Percentiles rank a stretch among this genome's conserved stretches.
Conservation (phyloP, 2,888 invertebrate species). For the Leptopilina drosophilae region DNA sequence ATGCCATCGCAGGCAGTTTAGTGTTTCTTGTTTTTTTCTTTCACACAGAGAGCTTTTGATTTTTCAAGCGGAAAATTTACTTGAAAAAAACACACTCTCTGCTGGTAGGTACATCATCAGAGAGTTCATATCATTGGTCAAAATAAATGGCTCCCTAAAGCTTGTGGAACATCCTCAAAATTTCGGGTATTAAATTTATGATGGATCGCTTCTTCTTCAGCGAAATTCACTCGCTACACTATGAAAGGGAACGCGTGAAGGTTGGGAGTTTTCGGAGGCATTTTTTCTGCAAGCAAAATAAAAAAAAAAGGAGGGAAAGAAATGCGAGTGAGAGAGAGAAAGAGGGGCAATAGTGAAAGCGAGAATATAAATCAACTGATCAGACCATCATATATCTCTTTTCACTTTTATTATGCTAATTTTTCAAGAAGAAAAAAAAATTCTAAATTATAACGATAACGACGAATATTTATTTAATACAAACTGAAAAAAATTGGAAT, state of each 20-base stretch:
- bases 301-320: no score
- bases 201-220: slow-evolving; percentile 67
- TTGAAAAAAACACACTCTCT: slow-evolving; percentile 33
- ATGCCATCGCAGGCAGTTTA: not conserved
- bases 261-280: slow-evolving; percentile 2
- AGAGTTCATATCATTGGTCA: slow-evolving; percentile 48
- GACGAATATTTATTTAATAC: slow-evolving; percentile 16
- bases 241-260: not conserved
- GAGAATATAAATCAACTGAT: slow-evolving; percentile 56
- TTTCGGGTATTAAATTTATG: slow-evolving; percentile 72
- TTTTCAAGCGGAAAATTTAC: slow-evolving; percentile 33
- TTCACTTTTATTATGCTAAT: slow-evolving; percentile 37
- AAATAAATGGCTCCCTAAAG: slow-evolving; percentile 53
- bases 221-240: slow-evolving; percentile 45
- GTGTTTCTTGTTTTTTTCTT: slow-evolving; percentile 2
- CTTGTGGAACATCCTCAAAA: slow-evolving; percentile 65
- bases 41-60: slow-evolving; percentile 15
- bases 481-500: not conserved
- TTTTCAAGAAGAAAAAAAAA: not conserved
- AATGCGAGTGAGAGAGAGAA: no score
- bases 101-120: slow-evolving; percentile 43
- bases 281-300: not conserved
- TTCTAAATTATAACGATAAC: not conserved
- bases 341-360: slow-evolving; percentile 45
- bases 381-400: slow-evolving; percentile 23